Evolutionary conservation across 64 coral and sea anemone species (phyloP).

Genomic region (Montipora cactus): DNA sequence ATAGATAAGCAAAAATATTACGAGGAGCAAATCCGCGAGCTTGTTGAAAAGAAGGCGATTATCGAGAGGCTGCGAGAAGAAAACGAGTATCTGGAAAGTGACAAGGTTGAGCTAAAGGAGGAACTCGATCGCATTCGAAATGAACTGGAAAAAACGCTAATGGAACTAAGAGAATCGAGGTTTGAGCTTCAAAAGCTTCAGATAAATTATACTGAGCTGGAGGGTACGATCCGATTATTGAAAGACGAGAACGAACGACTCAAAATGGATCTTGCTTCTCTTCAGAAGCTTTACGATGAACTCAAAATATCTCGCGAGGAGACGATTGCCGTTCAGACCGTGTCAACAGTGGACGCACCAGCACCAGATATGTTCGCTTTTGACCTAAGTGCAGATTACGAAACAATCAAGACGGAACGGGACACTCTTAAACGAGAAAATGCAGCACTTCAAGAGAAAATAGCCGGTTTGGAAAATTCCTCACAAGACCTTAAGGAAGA

Average conservation of each 20-base stretch:
- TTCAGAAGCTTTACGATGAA: constrained; percentile 77
- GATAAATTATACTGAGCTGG: constrained; percentile 83
- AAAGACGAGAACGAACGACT: constrained; percentile 95
- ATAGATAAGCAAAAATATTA: constrained; percentile 92
- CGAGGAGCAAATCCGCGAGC: constrained; percentile 85
- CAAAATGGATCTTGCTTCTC: constrained; percentile 81
- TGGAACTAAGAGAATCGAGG: constrained; percentile 85
- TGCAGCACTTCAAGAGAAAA: constrained; percentile 74
- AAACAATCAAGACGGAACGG: constrained; percentile 76
- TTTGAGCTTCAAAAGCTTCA: constrained; percentile 94
- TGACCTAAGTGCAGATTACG: constrained; percentile 76
- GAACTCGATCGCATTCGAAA: constrained; percentile 80
- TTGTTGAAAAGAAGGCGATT: constrained; percentile 86
- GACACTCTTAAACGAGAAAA: constrained; percentile 91
- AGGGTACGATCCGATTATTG: constrained; percentile 76
- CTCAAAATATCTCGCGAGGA: constrained; percentile 77
- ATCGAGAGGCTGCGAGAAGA: constrained; percentile 92
- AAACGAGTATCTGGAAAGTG: constrained; percentile 78
- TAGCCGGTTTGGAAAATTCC: constrained; percentile 69
- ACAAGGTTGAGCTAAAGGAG: constrained; percentile 79
- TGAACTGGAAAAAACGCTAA: constrained; percentile 66
- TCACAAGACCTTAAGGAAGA: constrained; percentile 78
- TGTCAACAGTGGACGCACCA: constrained; percentile 59
- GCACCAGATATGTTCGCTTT: constrained; percentile 57
- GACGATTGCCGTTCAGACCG: constrained; percentile 63